Percentiles rank a stretch among this genome's conserved stretches.
Conservation (phyloP, 1,140 invertebrate species). For the Drosophila eugracilis region DNA sequence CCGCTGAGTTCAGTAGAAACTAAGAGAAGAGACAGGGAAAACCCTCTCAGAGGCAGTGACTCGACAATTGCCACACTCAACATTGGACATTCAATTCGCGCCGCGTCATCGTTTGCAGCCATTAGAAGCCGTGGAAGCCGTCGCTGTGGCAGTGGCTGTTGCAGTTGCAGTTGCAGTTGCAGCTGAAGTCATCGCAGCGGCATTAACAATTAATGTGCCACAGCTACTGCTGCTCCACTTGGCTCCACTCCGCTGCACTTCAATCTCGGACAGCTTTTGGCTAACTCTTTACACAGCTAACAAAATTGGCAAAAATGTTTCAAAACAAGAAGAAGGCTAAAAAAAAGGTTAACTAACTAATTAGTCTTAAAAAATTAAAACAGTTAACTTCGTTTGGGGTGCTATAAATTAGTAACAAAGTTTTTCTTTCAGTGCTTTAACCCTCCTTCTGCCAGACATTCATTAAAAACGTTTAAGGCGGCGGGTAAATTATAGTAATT, state of each 20-base stretch:
- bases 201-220: constrained; percentile 56
- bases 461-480: constrained; percentile 51
- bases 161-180: constrained; percentile 6
- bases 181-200: constrained; percentile 32
- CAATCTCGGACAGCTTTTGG: constrained; percentile 1
- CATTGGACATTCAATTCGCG: constrained; percentile 26
- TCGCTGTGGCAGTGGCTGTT: background rate
- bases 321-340: too few species aligned
- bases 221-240: constrained; percentile 35
- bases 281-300: background rate
- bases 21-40: too few species aligned
- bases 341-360: too few species aligned
- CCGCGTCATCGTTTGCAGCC: constrained; percentile 38
- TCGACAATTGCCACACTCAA: constrained; percentile 13
- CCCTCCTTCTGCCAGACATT: constrained; percentile 12
- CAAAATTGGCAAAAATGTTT: background rate
- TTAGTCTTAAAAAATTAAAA: background rate
- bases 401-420: background rate
- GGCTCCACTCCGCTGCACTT: constrained; percentile 7
- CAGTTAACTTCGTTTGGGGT: background rate
- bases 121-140: constrained; percentile 32
- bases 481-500: constrained; percentile 57
- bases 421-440: constrained; percentile 3
- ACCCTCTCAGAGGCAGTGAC: constrained; percentile 18
- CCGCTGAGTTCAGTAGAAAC: too few species aligned